A percentile compares a stretch with the other conserved stretches of the same genome.
Evolutionary conservation across 2,888 invertebrate genomes (phyloP).

Genomic region (Eupithecia dodoneata): DNA sequence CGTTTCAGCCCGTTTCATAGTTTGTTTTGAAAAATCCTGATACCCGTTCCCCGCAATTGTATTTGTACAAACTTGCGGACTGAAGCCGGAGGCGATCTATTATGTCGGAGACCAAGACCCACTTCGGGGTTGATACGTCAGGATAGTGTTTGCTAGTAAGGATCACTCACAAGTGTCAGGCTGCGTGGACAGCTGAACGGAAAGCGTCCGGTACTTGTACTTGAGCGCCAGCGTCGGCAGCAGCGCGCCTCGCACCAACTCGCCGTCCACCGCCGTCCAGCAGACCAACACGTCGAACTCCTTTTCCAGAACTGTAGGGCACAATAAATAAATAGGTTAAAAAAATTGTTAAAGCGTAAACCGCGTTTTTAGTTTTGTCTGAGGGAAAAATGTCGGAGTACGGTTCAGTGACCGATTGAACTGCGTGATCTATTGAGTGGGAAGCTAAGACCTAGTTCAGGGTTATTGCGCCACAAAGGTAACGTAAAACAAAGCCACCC

Average conservation of each 20-base stretch:
- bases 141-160: background rate
- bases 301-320: slow-evolving; percentile 69
- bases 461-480: background rate
- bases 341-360: background rate
- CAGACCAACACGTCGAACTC: slow-evolving; percentile 87
- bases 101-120: background rate
- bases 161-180: slow-evolving; percentile 81
- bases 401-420: background rate
- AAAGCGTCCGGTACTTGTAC: slow-evolving; percentile 86
- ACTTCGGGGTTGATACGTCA: too few species aligned
- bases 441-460: background rate
- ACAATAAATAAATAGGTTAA: background rate
- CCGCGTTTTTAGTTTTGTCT: background rate
- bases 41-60: too few species aligned
- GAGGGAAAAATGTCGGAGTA: background rate
- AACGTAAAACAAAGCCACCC: background rate
- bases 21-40: too few species aligned
- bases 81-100: background rate
- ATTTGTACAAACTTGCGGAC: too few species aligned
- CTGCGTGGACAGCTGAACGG: slow-evolving; percentile 79
- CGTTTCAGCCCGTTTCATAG: too few species aligned
- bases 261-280: slow-evolving; percentile 86
- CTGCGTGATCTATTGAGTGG: background rate
- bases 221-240: slow-evolving; percentile 85
- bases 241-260: slow-evolving; percentile 85